Evolutionary conservation across 2,113 vertebrate genomes (phyloP), one percentile per base, ranked within the genome.

Genomic region (Tragelaphus scriptus): DNA sequence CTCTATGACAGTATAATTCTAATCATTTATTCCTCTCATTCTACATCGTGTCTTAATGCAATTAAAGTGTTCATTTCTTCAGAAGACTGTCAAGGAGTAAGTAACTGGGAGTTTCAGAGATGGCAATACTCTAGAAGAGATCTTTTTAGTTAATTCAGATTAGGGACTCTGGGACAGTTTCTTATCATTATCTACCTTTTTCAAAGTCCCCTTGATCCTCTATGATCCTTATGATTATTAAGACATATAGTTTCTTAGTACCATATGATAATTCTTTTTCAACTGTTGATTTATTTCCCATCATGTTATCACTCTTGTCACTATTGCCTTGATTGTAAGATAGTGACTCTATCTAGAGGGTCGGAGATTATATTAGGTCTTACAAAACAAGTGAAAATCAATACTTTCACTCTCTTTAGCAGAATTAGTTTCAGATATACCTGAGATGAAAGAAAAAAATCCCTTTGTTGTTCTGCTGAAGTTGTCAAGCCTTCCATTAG

Each of bases 341-440:
- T 94, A n/a, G 17, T 71, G 68, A 81, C 40, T 97, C 81, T 81
- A 96, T 47, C 96, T 36, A 53, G 71, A 95, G 85, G 58, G 56
- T 97, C 7, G 12, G 59, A 98, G 86, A 98, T 97, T 97, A 28
- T 68, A 94, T 93, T 98, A 98, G 61, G 87, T 97, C 77, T 96
- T 84, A 63, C 40, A 79, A 97, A 98, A 91, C 51, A 98, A 97
- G 96, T 88, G 6, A 59, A 98, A 98, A 98, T 98, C 40, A 47
- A 84, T 98, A 90, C 71, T 98, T 92, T 98, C 95, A 89, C 84
- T 98, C 96, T 92, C 53, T 98, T 85, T 90, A 96, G 7, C 59
- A 85, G 61, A 47, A 25, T 96, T 61, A 91, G 61, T 97, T 97
- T 95, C 49, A 93, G 88, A 91, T 36, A 59, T 87, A 58, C 19